Evolutionary conservation across 2,113 vertebrate genomes (phyloP).

Genomic region (Ia io): DNA sequence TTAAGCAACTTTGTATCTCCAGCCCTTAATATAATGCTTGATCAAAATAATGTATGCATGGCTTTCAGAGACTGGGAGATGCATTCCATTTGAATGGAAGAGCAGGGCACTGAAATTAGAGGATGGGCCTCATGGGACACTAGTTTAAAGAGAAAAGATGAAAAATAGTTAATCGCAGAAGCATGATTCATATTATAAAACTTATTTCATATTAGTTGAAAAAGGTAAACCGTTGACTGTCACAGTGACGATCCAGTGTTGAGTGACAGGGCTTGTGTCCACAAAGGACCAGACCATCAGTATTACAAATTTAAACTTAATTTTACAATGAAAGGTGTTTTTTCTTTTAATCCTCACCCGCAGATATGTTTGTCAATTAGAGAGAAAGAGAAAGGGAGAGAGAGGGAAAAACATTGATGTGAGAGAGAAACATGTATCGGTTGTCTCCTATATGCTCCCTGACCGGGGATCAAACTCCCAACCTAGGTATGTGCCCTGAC

Average conservation of each 20-base stretch:
- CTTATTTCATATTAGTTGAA: slow-evolving; percentile 15
- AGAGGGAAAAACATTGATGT: background rate
- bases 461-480: too few species aligned
- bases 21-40: background rate
- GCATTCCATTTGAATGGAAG: background rate
- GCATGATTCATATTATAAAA: background rate
- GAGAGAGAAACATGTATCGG: background rate
- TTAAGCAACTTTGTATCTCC: background rate
- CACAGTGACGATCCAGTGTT: background rate
- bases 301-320: slow-evolving; percentile 25
- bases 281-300: background rate
- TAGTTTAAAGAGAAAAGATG: slow-evolving; percentile 29
- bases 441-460: background rate
- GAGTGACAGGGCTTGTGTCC: background rate
- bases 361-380: background rate
- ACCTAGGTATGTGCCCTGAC: background rate
- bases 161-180: slow-evolving; percentile 16
- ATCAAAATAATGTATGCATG: background rate
- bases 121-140: background rate
- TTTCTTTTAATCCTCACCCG: background rate
- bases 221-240: background rate
- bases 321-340: slow-evolving; percentile 3
- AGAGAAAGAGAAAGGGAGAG: background rate
- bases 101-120: background rate
- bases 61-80: background rate